These are phyloP conservation scores for Antigone vipio DNA, from an alignment of 2,113 vertebrate species.

Conservation along the genomic window DNA sequence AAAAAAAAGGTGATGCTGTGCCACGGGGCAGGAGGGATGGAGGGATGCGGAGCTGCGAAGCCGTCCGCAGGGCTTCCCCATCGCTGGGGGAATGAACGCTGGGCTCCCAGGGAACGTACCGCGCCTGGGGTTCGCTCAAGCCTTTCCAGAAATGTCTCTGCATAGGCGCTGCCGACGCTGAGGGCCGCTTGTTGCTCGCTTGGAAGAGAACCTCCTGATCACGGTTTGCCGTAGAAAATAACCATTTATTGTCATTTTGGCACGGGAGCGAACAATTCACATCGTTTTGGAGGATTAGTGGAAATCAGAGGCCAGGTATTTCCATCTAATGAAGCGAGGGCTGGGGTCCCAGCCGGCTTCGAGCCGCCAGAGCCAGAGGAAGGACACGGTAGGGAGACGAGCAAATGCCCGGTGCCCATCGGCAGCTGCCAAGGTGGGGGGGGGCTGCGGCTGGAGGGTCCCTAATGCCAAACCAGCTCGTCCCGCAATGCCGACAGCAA, in stretches of 20 bases:
- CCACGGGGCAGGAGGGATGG: not conserved
- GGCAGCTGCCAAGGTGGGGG: not conserved
- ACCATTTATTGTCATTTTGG: not conserved
- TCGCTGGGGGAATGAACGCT: rapidly evolving
- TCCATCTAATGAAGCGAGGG: not conserved
- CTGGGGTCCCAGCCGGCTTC: not conserved
- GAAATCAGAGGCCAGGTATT: not conserved
- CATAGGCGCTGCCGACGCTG: rapidly evolving
- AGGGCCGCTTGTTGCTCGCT: not conserved
- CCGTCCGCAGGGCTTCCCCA: not conserved
- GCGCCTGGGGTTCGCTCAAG: not conserved
- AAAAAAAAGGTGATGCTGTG: not conserved
- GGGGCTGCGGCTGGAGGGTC: not conserved
- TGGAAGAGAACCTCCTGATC: not conserved
- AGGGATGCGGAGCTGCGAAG: not conserved
- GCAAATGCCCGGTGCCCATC: not conserved
- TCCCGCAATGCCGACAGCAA: not conserved
- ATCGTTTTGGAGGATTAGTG: rapidly evolving
- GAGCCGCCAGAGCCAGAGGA: not conserved
- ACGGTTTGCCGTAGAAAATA: rapidly evolving
- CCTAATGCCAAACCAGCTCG: not conserved
- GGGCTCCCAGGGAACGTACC: rapidly evolving
- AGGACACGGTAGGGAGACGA: not conserved
- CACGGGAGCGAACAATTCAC: rapidly evolving
- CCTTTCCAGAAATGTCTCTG: not conserved